Percentiles rank a stretch among this genome's conserved stretches.
phyloP scores from a whole-genome alignment of 2,113 vertebrate species.

The Melanerpes aurifrons region DNA sequence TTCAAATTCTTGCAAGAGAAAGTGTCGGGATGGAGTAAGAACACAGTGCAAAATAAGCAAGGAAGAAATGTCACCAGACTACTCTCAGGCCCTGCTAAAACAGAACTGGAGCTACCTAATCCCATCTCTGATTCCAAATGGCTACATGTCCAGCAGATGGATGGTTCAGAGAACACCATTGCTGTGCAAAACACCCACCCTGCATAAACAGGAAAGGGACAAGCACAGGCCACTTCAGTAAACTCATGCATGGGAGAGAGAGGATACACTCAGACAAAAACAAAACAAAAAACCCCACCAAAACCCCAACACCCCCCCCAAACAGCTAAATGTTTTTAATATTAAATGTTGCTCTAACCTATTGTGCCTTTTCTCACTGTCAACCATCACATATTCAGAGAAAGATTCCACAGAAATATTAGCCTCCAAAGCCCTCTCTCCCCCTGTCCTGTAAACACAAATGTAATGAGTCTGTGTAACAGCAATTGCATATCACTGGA shows the following conservation, averaged over 20 bases:
- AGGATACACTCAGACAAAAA: background rate
- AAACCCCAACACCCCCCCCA: no score
- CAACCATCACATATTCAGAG: background rate
- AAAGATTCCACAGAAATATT: background rate
- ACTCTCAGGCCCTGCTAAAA: background rate
- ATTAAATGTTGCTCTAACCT: background rate
- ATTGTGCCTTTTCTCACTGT: background rate
- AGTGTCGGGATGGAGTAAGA: background rate
- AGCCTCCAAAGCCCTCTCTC: background rate
- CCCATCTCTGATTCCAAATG: background rate
- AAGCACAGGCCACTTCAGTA: background rate
- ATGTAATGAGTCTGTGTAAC: background rate
- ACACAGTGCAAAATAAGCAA: background rate
- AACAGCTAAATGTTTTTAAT: background rate
- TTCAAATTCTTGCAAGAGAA: background rate
- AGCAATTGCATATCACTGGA: background rate
- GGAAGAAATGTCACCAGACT: background rate
- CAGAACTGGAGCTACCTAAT: background rate
- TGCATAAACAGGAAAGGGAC: background rate
- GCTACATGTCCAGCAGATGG: background rate
- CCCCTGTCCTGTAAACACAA: background rate
- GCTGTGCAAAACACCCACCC: background rate
- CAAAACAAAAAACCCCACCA: background rate
- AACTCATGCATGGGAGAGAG: background rate
- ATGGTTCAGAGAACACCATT: background rate